Base-by-base conservation (phyloP, 2,113 vertebrate genomes). In the Neodon shergylaensis region DNA sequence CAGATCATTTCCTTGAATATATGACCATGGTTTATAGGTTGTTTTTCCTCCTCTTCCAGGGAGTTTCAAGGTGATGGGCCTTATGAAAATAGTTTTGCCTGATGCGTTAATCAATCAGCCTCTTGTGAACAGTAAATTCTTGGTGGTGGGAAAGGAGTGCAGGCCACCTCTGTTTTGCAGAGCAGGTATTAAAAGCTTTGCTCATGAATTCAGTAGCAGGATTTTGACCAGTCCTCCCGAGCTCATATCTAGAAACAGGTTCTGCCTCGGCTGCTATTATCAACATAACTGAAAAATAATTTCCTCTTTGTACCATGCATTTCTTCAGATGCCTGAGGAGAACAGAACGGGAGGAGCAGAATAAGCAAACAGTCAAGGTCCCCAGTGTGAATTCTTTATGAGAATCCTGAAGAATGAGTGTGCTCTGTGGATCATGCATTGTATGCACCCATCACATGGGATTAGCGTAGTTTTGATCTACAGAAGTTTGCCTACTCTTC, bases 131-230 rank as follows among this genome's bases (percentile, higher is more conserved):
- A 65, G 47, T 22, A 44, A 61, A 39, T 65, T n/a, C 26, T 65
- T 7, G 8, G 54, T 2, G 5, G 28, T 8, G 1, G 21, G n/a
- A 6, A 54, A 12, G 8, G 4, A 26, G 44, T 26, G 28, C 10
- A 52, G 44, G 11, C 2, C 3, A 21, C 2, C 13, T 21, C 1
- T 13, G 2, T 42, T 9, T 74, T 74, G 14, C 13, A 77, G 58
- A 31, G 1, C 0, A 9, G 5, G 6, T 9, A 2, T 4, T 11
- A 1, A 6, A 22, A 3, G 1, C 5, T 42, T 21, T n/a, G 3
- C 5, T 36, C 39, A 5, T 16, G 31, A 63, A 49, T 6, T 58
- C 13, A 19, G 3, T 16, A 70, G 6, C 7, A 7, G 26, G 4
- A 14, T 72, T 65, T 74, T 21, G 3, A 31, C 61, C 24, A 70